Percentiles rank a stretch among this genome's conserved stretches.
Conservation (phyloP, 1,140 invertebrate genomes). For the Trinorchestia longiramus region DNA sequence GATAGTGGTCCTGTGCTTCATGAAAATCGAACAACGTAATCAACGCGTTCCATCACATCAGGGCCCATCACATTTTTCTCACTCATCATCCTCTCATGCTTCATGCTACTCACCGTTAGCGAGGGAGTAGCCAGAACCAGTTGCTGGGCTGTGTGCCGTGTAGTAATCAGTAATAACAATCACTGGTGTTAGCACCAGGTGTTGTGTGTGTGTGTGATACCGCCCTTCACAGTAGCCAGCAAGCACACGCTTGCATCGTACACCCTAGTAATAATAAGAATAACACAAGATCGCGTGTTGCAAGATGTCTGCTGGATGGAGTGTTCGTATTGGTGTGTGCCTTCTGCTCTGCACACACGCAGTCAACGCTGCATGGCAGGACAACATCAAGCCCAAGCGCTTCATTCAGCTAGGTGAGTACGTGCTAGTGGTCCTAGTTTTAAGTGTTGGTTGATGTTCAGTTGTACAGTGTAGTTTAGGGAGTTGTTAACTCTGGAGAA, state of each 20-base stretch:
- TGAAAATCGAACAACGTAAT: background rate
- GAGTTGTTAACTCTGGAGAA: no score
- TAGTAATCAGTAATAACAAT: background rate
- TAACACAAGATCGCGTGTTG: background rate
- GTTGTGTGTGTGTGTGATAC: background rate
- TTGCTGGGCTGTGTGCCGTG: background rate
- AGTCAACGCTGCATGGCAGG: background rate
- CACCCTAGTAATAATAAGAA: background rate
- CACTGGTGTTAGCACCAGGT: background rate
- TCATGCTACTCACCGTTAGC: background rate
- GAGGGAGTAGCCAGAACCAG: background rate
- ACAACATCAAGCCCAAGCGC: slow-evolving; percentile 50
- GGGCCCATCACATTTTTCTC: background rate
- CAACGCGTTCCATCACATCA: background rate
- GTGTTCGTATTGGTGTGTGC: background rate
- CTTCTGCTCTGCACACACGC: background rate
- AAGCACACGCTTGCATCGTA: background rate
- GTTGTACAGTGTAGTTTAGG: no score
- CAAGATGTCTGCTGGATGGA: background rate
- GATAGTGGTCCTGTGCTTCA: background rate
- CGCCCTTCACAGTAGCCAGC: background rate
- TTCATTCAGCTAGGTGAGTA: slow-evolving; percentile 47
- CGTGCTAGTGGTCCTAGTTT: background rate
- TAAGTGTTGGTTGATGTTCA: background rate
- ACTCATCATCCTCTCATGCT: background rate